phyloP scores from a whole-genome alignment of 1,140 invertebrate species.

The Hermetia illucens region DNA sequence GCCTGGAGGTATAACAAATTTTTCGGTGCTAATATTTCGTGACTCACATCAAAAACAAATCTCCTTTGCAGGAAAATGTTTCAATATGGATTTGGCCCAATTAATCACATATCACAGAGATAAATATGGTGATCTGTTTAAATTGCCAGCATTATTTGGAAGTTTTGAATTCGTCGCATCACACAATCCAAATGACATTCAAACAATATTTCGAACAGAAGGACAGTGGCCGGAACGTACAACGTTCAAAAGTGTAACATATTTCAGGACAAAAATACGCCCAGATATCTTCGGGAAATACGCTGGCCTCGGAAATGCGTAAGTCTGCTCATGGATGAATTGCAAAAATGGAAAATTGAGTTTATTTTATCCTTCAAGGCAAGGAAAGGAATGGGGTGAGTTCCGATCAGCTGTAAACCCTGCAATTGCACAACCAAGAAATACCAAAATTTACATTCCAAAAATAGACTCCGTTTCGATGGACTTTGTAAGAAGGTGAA shows the following conservation, averaged over 20 bases:
- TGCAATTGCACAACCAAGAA: conserved; percentile 3
- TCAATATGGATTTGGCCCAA: background rate
- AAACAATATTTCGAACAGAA: conserved; percentile 13
- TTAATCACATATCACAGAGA: background rate
- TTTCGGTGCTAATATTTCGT: no score
- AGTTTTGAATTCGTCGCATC: conserved; percentile 9
- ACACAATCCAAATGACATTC: conserved; percentile 16
- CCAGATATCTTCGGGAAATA: conserved; percentile 15
- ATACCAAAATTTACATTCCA: conserved; percentile 1
- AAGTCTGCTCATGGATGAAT: background rate
- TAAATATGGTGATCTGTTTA: conserved; percentile 11
- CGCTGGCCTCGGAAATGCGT: conserved; percentile 16
- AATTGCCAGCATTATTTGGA: conserved; percentile 10
- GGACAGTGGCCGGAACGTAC: conserved; percentile 19
- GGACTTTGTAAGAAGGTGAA: conserved; percentile 1
- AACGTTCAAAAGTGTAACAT: conserved; percentile 6
- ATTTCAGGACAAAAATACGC: conserved; percentile 10
- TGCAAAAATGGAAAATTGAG: background rate
- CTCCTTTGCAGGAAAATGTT: conserved; percentile 1
- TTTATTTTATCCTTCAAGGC: no score
- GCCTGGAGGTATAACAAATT: no score
- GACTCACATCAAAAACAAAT: no score
- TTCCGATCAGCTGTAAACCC: conserved; percentile 1
- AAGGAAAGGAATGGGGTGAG: conserved; percentile 1
- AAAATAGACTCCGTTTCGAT: background rate